Base-by-base conservation (phyloP, 2,888 invertebrate genomes). In the Steromphala cineraria region DNA sequence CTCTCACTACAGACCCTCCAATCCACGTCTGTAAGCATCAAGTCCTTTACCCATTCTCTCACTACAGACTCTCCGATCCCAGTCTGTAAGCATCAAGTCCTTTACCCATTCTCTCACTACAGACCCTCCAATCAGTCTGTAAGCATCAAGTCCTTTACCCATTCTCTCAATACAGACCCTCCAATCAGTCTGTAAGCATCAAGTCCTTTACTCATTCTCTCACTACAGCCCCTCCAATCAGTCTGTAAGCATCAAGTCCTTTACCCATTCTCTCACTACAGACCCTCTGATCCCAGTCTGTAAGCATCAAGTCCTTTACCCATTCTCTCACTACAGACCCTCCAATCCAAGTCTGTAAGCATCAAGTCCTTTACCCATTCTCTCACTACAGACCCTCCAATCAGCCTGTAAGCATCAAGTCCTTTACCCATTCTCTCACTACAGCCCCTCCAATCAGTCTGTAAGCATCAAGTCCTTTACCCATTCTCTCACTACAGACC, bases 321-420 rank as follows among this genome's bases (percentile, higher is more conserved):
- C 36, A 36, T 4, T 36, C 36, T 36, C 36, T 36, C 36, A 36
- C 36, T 36, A 4, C 36, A 36, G 36, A n/a, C n/a, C n/a, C n/a
- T n/a, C 36, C 7, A 7, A 36, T 7, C 36, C 36, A n/a, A n/a
- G n/a, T n/a, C n/a, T n/a, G n/a, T n/a, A n/a, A n/a, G n/a, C n/a
- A 36, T 4, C 7, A 36, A 36, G 36, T 36, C 36, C 36, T 36
- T 4, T 36, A 36, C 4, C 36, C n/a, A n/a, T n/a, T n/a, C n/a
- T n/a, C n/a, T n/a, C n/a, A n/a, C n/a, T n/a, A n/a, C n/a, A n/a
- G n/a, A n/a, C n/a, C n/a, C n/a, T n/a, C n/a, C n/a, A n/a, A n/a
- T n/a, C 62, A 62, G 62, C 24, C 62, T 62, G 28, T 62, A 62
- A 62, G 28, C 62, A 62, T 62, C 62, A 62, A 62, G 62, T 62